These are phyloP conservation scores for Patella pellucida DNA, from an alignment of 2,888 invertebrate genomes.

Conservation along the genomic window DNA sequence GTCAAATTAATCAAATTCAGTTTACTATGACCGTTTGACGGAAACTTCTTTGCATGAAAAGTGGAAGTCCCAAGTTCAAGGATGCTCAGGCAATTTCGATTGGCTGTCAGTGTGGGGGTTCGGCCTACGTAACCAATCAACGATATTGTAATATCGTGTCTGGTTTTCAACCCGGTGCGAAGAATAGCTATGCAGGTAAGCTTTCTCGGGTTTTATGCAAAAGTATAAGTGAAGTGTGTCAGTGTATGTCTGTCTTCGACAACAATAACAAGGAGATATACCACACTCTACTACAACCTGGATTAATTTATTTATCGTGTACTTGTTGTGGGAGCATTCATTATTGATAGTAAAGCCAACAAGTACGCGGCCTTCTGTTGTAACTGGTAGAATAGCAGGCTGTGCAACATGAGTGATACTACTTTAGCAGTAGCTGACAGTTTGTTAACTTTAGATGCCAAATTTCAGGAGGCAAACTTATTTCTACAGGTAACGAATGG, in stretches of 20 bases:
- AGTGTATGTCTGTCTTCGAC: constrained; percentile 4
- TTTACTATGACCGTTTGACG: too few relatives aligned
- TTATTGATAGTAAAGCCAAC: not conserved
- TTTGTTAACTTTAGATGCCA: constrained; percentile 4
- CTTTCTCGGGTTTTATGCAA: constrained; percentile 10
- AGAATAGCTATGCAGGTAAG: constrained; percentile 2
- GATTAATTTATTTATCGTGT: too few relatives aligned
- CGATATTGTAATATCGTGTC: not conserved
- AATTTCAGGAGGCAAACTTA: constrained; percentile 3
- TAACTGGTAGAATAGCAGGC: not conserved
- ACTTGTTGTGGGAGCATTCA: too few relatives aligned
- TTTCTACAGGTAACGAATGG: constrained; percentile 7
- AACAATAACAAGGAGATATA: not conserved
- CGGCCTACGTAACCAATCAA: constrained; percentile 9
- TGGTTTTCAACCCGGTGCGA: not conserved
- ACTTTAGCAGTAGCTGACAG: constrained; percentile 8
- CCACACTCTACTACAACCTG: not conserved
- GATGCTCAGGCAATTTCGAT: not conserved
- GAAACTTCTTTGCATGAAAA: not conserved
- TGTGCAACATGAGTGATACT: constrained; percentile 7
- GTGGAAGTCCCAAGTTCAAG: not conserved
- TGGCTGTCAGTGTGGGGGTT: not conserved
- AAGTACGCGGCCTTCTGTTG: not conserved
- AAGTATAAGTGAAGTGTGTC: not conserved
- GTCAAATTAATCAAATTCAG: too few relatives aligned